Base-by-base conservation (phyloP, 2,888 invertebrate species). In the Embidobia sp. region DNA sequence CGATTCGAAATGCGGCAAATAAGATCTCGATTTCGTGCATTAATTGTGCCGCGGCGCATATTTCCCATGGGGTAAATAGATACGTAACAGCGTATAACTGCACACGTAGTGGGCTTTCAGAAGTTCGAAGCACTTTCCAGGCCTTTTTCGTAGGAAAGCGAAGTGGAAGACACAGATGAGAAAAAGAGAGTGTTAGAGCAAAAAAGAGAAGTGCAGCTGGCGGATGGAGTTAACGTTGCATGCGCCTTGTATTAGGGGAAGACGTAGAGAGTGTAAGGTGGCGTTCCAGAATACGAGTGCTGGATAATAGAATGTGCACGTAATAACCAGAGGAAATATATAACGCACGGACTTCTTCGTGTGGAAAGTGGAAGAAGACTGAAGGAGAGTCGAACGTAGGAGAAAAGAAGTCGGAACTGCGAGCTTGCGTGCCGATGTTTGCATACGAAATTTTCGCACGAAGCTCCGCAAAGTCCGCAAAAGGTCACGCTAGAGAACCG, bases 11-110 rank as follows among this genome's bases (percentile, higher is more conserved):
- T 82, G 79, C 82, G 75, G 83, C 81, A 85, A 86, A 88, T 87
- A 87, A 88, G 86, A 87, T 87, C 86, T 82, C 87, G 85, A 88
- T 87, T 85, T 81, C 78, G 66, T 81, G 83, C 84, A 87, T 88
- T 88, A 87, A 88, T 88, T 87, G 87, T 84, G 80, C 83, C 74
- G 76, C 67, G 40, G 64, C 76, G 49, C 79, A 84, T 85, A 87
- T 88, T 88, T 87, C 88, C 88, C 88, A 81, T 80, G 88, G 84
- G 85, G 75, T 82, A 80, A 79, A 81, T 79, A 79, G 80, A 77
- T 64, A 80, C 76, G 64, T 57, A 75, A 70, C 55, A 66, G 67
- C 61, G 35, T 51, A 51, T 64, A 69, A 64, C 55, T 67, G 75
- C 72, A 63, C 79, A 79, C 80, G 67, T 75, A 79, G 79, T 80